Base-by-base conservation (phyloP, 2,888 invertebrate species). In the Lochmaea crataegi region DNA sequence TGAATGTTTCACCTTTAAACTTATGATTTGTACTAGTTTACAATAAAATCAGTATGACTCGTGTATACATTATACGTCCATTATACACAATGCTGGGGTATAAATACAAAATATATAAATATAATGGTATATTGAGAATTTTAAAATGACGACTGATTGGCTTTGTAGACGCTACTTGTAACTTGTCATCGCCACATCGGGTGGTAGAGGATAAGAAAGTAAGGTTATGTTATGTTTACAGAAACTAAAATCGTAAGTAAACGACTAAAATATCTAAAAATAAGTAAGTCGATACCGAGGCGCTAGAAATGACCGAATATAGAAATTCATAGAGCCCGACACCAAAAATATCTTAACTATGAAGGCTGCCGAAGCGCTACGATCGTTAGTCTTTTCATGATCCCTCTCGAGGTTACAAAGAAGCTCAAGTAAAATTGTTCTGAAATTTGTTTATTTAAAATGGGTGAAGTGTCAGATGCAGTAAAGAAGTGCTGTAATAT, bases 401-500 rank as follows among this genome's bases (percentile, higher is more conserved):
- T 74, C 65, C 53, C 51, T 57, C 69, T 69, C 56, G 42, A 66
- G 66, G 38, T 41, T 66, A 41, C 73, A 58, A 38, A 69, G 66
- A 69, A 73, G 53, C 45, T 64, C 10, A 60, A 48, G 18, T 26
- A 32, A 42, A 38, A 14, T 67, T n/a, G n/a, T 56, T 57, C n/a
- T 18, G 42, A 32, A 63, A 56, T 63, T 58, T 65, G 57, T 61
- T 68, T 56, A 58, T 65, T 26, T 45, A 69, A 51, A 58, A 76
- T 76, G 79, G 87, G 85, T 69, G 84, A 87, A 80, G 89, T 94
- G 86, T 93, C 95, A 78, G 95, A 95, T 83, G 91, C 93, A 76
- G 94, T 96, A 77, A 92, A 94, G 86, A 95, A 95, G 90, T 96
- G 96, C 88, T 92, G 93, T 80, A 91, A 91, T 75, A 92, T 96